Evolutionary conservation across 2,888 invertebrate genomes (phyloP).

Genomic region (Trissolcus brochymenae): DNA sequence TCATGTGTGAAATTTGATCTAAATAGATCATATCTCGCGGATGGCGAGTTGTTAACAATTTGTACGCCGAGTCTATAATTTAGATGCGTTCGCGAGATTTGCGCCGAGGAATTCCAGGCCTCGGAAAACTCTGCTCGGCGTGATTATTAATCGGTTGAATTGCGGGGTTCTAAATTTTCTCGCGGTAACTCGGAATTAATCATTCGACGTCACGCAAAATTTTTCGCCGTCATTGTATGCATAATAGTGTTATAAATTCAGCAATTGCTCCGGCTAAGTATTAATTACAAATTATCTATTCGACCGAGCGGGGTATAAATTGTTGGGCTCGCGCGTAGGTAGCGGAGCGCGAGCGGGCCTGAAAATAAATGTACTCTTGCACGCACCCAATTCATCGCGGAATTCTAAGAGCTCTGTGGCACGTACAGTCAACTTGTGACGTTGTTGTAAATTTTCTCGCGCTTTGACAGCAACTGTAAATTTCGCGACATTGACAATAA

Average conservation of each 20-base stretch:
- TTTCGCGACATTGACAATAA: conserved; percentile 49
- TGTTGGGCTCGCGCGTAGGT: conserved; percentile 46
- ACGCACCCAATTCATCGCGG: conserved; percentile 51
- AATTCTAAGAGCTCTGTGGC: conserved; percentile 18
- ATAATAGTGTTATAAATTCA: conserved; percentile 50
- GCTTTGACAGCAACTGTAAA: conserved; percentile 56
- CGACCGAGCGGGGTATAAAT: conserved; percentile 44
- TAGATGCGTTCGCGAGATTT: conserved; percentile 34
- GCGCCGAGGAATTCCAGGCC: conserved; percentile 14
- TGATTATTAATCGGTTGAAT: conserved; percentile 24
- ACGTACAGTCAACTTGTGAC: neutral
- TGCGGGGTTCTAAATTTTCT: conserved; percentile 30
- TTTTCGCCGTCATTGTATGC: conserved; percentile 45
- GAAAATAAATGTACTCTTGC: conserved; percentile 58
- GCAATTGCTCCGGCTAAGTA: conserved; percentile 48
- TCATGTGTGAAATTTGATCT: conserved; percentile 49
- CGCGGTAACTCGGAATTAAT: conserved; percentile 16
- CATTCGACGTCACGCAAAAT: conserved; percentile 34
- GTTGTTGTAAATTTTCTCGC: conserved; percentile 52
- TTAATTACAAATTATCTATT: conserved; percentile 56
- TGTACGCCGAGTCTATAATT: conserved; percentile 22
- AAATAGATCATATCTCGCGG: conserved; percentile 44
- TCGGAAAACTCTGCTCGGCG: conserved; percentile 1
- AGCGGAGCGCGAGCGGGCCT: conserved; percentile 41
- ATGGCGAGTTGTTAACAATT: conserved; percentile 32